A percentile compares a stretch with the other conserved stretches of the same genome.
Evolutionary conservation across 2,797 vertebrate genomes (phyloP).

Genomic region (Apogon talboti): DNA sequence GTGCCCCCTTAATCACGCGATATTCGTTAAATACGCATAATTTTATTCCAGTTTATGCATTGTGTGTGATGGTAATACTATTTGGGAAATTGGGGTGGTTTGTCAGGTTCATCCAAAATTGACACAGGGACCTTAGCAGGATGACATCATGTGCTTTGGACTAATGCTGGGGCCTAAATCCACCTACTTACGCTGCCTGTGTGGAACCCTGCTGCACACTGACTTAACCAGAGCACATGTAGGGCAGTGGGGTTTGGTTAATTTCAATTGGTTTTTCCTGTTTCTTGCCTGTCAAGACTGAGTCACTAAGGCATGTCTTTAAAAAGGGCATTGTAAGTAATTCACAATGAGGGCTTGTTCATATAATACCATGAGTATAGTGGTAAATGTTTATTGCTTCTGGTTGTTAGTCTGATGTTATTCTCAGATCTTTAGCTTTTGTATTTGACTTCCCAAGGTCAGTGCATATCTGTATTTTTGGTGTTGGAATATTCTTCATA

Average conservation of each 20-base stretch:
- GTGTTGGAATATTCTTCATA: neutral
- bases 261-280: slow-evolving; percentile 52
- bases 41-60: neutral
- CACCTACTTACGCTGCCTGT: slow-evolving; percentile 70
- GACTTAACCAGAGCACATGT: slow-evolving; percentile 68
- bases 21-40: neutral
- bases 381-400: slow-evolving; percentile 58
- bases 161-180: slow-evolving; percentile 78
- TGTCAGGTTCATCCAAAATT: slow-evolving; percentile 32
- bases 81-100: neutral
- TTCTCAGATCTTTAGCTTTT: slow-evolving; percentile 34
- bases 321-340: slow-evolving; percentile 30
- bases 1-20: neutral
- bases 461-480: slow-evolving; percentile 16
- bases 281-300: slow-evolving; percentile 17
- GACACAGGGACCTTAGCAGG: slow-evolving; percentile 53
- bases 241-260: slow-evolving; percentile 73
- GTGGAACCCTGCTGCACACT: slow-evolving; percentile 66
- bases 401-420: slow-evolving; percentile 46
- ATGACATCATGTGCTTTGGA: slow-evolving; percentile 78
- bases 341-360: slow-evolving; percentile 46
- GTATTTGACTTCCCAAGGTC: slow-evolving; percentile 60
- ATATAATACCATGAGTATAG: slow-evolving; percentile 41
- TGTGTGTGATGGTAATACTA: neutral
- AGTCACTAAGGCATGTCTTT: slow-evolving; percentile 9